Evolutionary conservation across 2,797 vertebrate species (phyloP).

Genomic region (Argyrosomus regius): DNA sequence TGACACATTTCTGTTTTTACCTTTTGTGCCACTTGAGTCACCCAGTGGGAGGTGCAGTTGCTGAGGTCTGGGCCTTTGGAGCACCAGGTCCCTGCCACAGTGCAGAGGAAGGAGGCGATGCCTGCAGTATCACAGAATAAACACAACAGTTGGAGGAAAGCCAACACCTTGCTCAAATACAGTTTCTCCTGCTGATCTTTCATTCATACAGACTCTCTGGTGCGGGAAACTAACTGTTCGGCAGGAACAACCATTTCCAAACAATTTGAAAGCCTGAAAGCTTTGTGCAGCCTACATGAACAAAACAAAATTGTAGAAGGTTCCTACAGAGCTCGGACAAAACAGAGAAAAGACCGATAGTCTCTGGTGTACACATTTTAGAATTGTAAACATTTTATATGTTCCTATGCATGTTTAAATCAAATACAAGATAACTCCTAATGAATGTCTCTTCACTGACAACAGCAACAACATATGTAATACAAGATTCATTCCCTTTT

Average conservation of each 20-base stretch:
- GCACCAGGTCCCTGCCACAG: constrained; percentile 91
- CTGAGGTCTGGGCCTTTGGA: constrained; percentile 96
- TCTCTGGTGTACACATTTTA: constrained; percentile 11
- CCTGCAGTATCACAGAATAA: constrained; percentile 85
- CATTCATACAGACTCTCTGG: constrained; percentile 60
- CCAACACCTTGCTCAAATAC: constrained; percentile 55
- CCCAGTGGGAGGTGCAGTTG: constrained; percentile 99
- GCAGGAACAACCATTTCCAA: constrained; percentile 59
- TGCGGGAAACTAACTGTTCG: constrained; percentile 49
- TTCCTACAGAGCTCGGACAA: constrained; percentile 31
- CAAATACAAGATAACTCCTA: constrained; percentile 43
- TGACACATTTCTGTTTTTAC: constrained; percentile 81
- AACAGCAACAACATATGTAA: constrained; percentile 39
- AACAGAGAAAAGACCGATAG: constrained; percentile 20
- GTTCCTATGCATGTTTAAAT: constrained; percentile 12
- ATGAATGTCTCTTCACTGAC: constrained; percentile 47
- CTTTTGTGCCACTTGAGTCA: constrained; percentile 98
- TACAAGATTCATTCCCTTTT: constrained; percentile 24
- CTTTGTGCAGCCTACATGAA: constrained; percentile 25
- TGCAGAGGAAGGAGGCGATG: constrained; percentile 94
- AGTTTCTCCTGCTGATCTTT: constrained; percentile 59
- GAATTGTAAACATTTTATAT: constrained; percentile 25
- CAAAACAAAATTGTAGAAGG: constrained; percentile 7
- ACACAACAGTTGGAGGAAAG: constrained; percentile 65
- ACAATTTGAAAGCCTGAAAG: constrained; percentile 57